phyloP scores from a whole-genome alignment of 2,888 invertebrate genomes.

The Agonum fuliginosum region DNA sequence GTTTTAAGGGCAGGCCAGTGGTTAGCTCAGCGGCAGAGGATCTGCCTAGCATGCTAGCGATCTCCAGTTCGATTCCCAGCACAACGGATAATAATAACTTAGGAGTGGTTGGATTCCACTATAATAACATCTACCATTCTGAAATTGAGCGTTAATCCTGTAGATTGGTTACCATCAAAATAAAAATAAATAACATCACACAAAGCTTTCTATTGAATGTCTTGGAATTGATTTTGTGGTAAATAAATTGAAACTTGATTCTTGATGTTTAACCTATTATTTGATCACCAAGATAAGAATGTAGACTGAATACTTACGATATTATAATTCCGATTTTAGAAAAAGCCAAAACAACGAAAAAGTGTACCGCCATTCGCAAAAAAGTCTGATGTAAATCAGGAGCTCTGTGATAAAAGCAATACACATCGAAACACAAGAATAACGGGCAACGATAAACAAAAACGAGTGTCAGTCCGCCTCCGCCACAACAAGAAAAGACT shows the following conservation, averaged over 20 bases:
- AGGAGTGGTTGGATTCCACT: too few species aligned
- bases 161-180: too few species aligned
- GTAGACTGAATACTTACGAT: not conserved
- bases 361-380: slow-evolving; percentile 24
- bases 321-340: not conserved
- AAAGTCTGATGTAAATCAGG: slow-evolving; percentile 19
- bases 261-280: slow-evolving; percentile 23
- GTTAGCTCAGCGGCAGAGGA: too few species aligned
- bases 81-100: too few species aligned
- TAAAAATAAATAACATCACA: too few species aligned
- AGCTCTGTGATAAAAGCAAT: slow-evolving; percentile 57
- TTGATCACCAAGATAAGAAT: not conserved
- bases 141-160: too few species aligned
- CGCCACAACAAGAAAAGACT: slow-evolving; percentile 29
- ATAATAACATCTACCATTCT: too few species aligned
- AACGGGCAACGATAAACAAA: slow-evolving; percentile 53
- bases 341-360: slow-evolving; percentile 29
- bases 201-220: too few species aligned
- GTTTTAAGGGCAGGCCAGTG: too few species aligned
- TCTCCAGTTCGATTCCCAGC: too few species aligned
- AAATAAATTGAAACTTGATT: not conserved
- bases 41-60: too few species aligned
- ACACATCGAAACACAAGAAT: slow-evolving; percentile 53
- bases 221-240: not conserved
- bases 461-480: slow-evolving; percentile 21